These are phyloP conservation scores for Eupeodes latifasciatus DNA, from an alignment of 2,888 invertebrate genomes.

Conservation along the genomic window DNA sequence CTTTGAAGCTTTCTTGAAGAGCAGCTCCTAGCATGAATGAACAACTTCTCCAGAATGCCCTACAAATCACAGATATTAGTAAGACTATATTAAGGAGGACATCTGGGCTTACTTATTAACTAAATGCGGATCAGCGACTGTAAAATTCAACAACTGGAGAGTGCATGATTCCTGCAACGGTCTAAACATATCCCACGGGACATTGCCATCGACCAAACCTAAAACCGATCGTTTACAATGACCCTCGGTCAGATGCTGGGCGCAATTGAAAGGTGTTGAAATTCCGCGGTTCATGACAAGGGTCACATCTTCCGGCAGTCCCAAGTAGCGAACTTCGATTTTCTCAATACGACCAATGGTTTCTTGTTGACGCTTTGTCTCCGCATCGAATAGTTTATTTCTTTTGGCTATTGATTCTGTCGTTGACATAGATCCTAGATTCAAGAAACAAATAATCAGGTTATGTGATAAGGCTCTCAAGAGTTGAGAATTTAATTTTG, in stretches of 20 bases:
- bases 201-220: slow-evolving; percentile 91
- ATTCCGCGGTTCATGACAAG: slow-evolving; percentile 95
- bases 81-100: neutral
- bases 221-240: slow-evolving; percentile 89
- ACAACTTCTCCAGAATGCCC: slow-evolving; percentile 96
- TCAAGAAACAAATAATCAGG: neutral
- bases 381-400: slow-evolving; percentile 90
- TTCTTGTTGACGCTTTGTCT: slow-evolving; percentile 90
- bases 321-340: slow-evolving; percentile 92
- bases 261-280: slow-evolving; percentile 97
- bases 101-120: slow-evolving; percentile 81
- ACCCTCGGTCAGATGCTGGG: slow-evolving; percentile 92
- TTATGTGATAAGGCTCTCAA: slow-evolving; percentile 22
- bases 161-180: slow-evolving; percentile 89
- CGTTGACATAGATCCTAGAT: slow-evolving; percentile 72
- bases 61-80: slow-evolving; percentile 78
- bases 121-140: slow-evolving; percentile 82
- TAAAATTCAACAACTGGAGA: slow-evolving; percentile 86
- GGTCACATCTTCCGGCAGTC: slow-evolving; percentile 89
- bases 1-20: slow-evolving; percentile 91
- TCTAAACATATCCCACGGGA: slow-evolving; percentile 96
- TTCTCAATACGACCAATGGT: slow-evolving; percentile 94
- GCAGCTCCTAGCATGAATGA: slow-evolving; percentile 94
- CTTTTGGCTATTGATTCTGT: slow-evolving; percentile 86
- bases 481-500: too few species aligned